phyloP scores from a whole-genome alignment of 2,797 vertebrate genomes.

The Zenarchopterus dispar region DNA sequence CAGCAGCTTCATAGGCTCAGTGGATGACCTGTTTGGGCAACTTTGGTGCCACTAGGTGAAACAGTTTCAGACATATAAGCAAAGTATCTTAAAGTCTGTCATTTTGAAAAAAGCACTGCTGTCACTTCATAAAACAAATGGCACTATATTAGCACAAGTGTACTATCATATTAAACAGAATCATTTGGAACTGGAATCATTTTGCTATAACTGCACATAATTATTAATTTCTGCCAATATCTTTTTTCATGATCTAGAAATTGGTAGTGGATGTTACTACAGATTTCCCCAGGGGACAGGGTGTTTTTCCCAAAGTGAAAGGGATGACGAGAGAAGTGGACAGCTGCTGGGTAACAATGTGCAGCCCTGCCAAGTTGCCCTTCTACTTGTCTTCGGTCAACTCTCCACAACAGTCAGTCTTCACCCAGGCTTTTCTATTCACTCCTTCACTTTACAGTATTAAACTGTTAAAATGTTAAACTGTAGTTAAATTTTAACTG shows the following conservation, averaged over 20 bases:
- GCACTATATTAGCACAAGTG: background rate
- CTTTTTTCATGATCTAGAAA: background rate
- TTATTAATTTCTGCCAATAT: background rate
- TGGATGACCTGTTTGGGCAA: too few relatives aligned
- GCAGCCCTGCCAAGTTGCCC: background rate
- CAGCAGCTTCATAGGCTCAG: too few relatives aligned
- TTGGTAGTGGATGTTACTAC: background rate
- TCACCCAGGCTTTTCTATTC: background rate
- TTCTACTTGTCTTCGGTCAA: background rate
- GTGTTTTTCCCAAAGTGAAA: background rate
- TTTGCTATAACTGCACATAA: background rate
- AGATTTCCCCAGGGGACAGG: background rate
- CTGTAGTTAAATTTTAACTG: too few relatives aligned
- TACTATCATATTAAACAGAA: background rate
- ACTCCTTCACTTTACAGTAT: background rate
- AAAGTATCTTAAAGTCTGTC: background rate
- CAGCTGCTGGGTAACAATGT: background rate
- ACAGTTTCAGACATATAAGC: background rate
- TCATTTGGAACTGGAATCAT: background rate
- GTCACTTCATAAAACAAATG: background rate
- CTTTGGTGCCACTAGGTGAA: too few relatives aligned
- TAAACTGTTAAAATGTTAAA: background rate
- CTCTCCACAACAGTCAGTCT: background rate
- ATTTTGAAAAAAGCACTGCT: background rate
- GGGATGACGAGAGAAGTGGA: background rate